Base-by-base conservation (phyloP, 2,797 vertebrate species). In the Alauda arvensis region DNA sequence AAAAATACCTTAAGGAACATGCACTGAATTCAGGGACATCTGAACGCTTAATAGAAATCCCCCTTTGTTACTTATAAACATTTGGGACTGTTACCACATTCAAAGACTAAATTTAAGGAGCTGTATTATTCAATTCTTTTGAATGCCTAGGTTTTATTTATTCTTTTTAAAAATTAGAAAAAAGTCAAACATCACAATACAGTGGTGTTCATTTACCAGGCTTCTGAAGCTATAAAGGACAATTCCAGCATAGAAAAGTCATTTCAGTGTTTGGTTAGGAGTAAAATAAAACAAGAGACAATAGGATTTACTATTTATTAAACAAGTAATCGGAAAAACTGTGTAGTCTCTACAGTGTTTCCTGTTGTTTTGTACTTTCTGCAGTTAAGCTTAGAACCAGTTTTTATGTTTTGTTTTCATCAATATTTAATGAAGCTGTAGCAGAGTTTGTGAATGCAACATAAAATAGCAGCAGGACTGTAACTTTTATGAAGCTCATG, bases 161-260 rank as follows among this genome's bases (percentile, higher is more conserved):
- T 25, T 57, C 18, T 18, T 68, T 7, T 1, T 10, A 43, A 20
- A 59, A n/a, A 21, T 3, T 1, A 6, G 29, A 0, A 16, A 21
- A 8, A 29, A 20, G 7, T 18, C 8, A 46, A 48, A 10, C 8
- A 28, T 59, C 7, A 9, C 29, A 62, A 1, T 56, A 20, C 5
- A 74, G 9, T 52, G 10, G 3, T 76, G 17, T 25, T 39, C 82
- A 23, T 28, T 69, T 76, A 24, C 6, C 19, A 34, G 20, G 12
- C 26, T 52, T 81, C 28, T 80, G 34, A 72, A 75, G 18, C 15
- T 29, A 4, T 18, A 15, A 61, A 79, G 9, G 18, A 33, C 24
- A 46, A 4, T 34, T 81, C 18, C 12, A 46, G 21, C 10, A 12
- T 3, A 10, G 18, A 59, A 69, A 85, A 31, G 18, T 37, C 45